Percentiles rank a stretch among this genome's conserved stretches.
Conservation (phyloP, 2,113 vertebrate species). For the Hucho hucho region DNA sequence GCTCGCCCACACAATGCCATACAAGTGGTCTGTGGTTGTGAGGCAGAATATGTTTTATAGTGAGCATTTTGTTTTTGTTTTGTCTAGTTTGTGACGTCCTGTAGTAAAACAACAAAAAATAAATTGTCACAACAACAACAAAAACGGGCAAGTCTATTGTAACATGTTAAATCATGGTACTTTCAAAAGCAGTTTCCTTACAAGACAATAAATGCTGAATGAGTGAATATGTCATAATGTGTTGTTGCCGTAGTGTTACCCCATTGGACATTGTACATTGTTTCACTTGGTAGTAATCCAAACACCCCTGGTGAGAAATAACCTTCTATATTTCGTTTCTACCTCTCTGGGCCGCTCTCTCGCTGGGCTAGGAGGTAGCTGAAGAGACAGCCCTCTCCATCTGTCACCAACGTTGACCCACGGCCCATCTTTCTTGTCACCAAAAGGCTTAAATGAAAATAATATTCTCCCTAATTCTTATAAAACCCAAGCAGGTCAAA, state of each 20-base stretch:
- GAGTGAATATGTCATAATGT: conserved; percentile 34
- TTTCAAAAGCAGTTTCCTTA: conserved; percentile 22
- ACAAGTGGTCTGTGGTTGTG: too few relatives aligned
- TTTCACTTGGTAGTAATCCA: conserved; percentile 86
- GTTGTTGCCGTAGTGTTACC: conserved; percentile 67
- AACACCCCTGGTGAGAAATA: conserved; percentile 90
- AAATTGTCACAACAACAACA: too few relatives aligned
- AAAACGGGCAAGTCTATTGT: too few relatives aligned
- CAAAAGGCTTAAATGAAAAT: conserved; percentile 88
- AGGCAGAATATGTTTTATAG: too few relatives aligned
- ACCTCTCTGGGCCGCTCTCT: conserved; percentile 67
- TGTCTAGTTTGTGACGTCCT: too few relatives aligned
- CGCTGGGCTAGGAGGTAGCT: conserved; percentile 79
- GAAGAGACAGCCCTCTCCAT: conserved; percentile 85
- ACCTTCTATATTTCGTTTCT: conserved; percentile 88
- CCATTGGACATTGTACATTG: conserved; percentile 74
- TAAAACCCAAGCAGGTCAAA: conserved; percentile 92
- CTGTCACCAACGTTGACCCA: conserved; percentile 84
- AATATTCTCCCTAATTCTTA: conserved; percentile 89
- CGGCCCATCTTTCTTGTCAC: conserved; percentile 88
- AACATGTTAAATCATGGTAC: too few relatives aligned
- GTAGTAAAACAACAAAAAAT: too few relatives aligned
- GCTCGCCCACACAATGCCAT: too few relatives aligned
- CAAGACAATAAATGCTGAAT: conserved; percentile 42
- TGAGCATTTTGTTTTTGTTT: too few relatives aligned